Percentiles rank a stretch among this genome's conserved stretches.
phyloP scores from a whole-genome alignment of 2,113 vertebrate species.

The Tauraco erythrolophus region DNA sequence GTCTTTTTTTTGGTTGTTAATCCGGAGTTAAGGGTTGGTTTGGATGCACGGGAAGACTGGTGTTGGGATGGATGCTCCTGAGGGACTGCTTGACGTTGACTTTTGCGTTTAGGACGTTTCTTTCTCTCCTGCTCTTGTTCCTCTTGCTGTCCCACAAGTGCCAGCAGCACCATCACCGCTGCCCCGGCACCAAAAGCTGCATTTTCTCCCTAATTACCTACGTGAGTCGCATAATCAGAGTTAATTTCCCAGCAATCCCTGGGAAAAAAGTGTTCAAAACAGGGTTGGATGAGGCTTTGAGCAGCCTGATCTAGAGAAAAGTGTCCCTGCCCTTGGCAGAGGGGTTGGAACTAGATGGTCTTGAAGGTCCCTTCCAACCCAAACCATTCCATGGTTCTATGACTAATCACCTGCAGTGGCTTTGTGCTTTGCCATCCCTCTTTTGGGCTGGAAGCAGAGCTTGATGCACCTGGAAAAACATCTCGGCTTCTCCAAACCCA shows the following conservation, averaged over 20 bases:
- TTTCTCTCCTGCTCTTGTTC: not conserved
- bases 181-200: not conserved
- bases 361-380: too few species aligned
- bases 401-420: not conserved
- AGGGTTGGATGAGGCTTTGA: too few species aligned
- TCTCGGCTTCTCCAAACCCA: not conserved
- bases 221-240: not conserved
- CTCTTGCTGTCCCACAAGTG: not conserved
- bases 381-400: too few species aligned
- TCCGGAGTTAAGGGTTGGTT: not conserved
- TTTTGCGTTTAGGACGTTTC: accelerated
- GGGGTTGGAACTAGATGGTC: too few species aligned
- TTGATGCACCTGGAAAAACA: not conserved
- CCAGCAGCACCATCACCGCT: not conserved
- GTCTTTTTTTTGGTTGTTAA: accelerated
- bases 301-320: too few species aligned
- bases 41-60: accelerated
- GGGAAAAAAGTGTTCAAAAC: too few species aligned
- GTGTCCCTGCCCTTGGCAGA: too few species aligned
- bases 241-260: too few species aligned
- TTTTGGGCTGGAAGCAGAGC: not conserved
- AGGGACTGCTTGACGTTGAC: not conserved
- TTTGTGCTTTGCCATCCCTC: not conserved
- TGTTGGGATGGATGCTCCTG: not conserved
- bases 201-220: not conserved